Conservation (phyloP, 2,888 invertebrate genomes). For the Cabera pusaria region DNA sequence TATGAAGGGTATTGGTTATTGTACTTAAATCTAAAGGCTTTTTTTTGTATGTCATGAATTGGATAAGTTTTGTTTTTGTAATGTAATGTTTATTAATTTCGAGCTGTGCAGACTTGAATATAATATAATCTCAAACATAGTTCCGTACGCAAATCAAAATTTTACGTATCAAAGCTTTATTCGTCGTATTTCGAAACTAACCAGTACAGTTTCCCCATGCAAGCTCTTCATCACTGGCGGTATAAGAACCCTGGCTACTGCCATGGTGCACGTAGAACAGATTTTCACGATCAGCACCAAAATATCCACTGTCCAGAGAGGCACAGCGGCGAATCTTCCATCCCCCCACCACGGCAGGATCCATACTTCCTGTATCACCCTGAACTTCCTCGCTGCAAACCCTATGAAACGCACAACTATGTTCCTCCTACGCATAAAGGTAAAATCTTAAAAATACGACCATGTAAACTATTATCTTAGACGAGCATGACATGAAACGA, state of each 20-base stretch:
- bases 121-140: too few relatives aligned
- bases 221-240: constrained; percentile 68
- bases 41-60: too few relatives aligned
- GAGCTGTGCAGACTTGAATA: too few relatives aligned
- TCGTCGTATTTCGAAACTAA: too few relatives aligned
- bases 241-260: constrained; percentile 52
- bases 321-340: constrained; percentile 58
- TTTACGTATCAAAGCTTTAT: too few relatives aligned
- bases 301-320: constrained; percentile 65
- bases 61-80: too few relatives aligned
- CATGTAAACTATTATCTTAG: constrained; percentile 15
- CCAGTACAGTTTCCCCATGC: constrained; percentile 72
- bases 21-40: too few relatives aligned
- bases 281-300: constrained; percentile 65
- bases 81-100: too few relatives aligned
- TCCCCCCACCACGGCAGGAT: constrained; percentile 73
- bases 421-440: constrained; percentile 65
- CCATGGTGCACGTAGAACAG: constrained; percentile 61
- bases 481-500: constrained; percentile 21
- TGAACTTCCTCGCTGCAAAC: constrained; percentile 62
- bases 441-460: constrained; percentile 45
- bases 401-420: constrained; percentile 60
- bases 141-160: too few relatives aligned
- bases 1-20: too few relatives aligned
- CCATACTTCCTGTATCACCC: constrained; percentile 70